A percentile compares a stretch with the other conserved stretches of the same genome.
Conservation (phyloP, 2,888 invertebrate species). For the Caenorhabditis plicata region DNA sequence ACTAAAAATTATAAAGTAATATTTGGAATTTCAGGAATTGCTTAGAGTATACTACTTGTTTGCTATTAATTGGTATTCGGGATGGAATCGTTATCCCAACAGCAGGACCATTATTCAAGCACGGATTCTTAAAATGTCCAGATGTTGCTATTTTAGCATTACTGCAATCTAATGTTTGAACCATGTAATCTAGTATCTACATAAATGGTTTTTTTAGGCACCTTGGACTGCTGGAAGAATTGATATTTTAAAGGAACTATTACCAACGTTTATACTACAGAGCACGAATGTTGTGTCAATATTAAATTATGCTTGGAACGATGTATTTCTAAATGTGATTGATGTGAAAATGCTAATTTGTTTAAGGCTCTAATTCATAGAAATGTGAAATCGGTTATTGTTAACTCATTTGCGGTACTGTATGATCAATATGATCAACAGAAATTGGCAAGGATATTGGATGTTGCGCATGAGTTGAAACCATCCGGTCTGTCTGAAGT, state of each 20-base stretch:
- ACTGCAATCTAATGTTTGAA: conserved; percentile 75
- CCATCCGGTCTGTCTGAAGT: conserved; percentile 79
- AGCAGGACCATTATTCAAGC: conserved; percentile 70
- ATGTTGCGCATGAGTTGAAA: conserved; percentile 68
- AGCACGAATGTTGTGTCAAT: conserved; percentile 94
- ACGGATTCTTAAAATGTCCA: conserved; percentile 73
- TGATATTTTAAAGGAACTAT: conserved; percentile 4
- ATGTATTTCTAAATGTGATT: conserved; percentile 6
- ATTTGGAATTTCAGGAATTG: conserved; percentile 76
- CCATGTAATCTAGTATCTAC: too few species aligned
- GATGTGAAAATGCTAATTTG: neutral
- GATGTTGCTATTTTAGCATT: conserved; percentile 87
- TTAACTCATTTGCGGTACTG: conserved; percentile 97
- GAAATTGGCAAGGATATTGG: conserved; percentile 87
- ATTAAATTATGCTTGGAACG: conserved; percentile 86
- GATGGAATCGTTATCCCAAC: conserved; percentile 79
- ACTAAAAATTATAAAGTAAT: too few species aligned
- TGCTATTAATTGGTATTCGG: conserved; percentile 83
- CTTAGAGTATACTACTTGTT: conserved; percentile 83
- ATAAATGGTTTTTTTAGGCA: too few species aligned
- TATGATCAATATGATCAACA: conserved; percentile 89
- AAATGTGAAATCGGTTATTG: conserved; percentile 69
- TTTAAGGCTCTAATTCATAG: conserved; percentile 54
- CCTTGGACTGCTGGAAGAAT: conserved; percentile 66
- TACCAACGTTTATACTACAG: conserved; percentile 74